These are phyloP conservation scores for Drosophila bipectinata DNA, from an alignment of 1,140 invertebrate genomes.

Conservation along the genomic window DNA sequence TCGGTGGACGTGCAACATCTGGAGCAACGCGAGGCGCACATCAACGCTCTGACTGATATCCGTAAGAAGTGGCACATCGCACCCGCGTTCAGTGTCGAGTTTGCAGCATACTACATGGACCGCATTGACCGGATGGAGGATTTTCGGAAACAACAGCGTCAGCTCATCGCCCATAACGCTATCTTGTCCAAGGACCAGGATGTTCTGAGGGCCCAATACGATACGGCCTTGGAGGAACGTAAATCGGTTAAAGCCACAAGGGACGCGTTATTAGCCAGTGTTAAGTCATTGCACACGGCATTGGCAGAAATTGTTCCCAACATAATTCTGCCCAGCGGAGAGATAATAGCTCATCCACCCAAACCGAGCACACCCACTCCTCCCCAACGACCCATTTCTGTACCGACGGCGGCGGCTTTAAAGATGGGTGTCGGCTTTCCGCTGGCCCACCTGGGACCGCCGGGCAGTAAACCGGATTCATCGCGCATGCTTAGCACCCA, in stretches of 20 bases:
- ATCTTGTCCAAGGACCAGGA: constrained; percentile 90
- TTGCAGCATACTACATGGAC: constrained; percentile 97
- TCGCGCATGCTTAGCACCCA: constrained; percentile 85
- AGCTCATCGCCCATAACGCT: constrained; percentile 90
- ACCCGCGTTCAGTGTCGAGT: constrained; percentile 96
- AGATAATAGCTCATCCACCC: constrained; percentile 76
- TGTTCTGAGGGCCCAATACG: constrained; percentile 90
- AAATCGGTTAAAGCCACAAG: constrained; percentile 55
- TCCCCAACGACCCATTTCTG: constrained; percentile 85
- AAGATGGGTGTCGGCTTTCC: constrained; percentile 93
- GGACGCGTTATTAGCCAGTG: constrained; percentile 25
- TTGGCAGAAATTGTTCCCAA: constrained; percentile 85
- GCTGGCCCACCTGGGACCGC: constrained; percentile 86
- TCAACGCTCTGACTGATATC: constrained; percentile 92
- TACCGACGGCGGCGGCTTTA: constrained; percentile 90
- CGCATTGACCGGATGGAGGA: constrained; percentile 90
- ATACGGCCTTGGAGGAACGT: constrained; percentile 86
- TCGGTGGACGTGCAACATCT: constrained; percentile 91
- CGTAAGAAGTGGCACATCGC: constrained; percentile 97
- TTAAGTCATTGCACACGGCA: constrained; percentile 42
- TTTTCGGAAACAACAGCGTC: constrained; percentile 90
- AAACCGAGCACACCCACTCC: constrained; percentile 70
- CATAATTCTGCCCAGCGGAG: constrained; percentile 85
- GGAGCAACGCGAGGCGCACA: constrained; percentile 92
- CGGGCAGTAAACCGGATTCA: constrained; percentile 85